Base-by-base conservation (phyloP, 2,888 invertebrate species). In the Altica lythri region DNA sequence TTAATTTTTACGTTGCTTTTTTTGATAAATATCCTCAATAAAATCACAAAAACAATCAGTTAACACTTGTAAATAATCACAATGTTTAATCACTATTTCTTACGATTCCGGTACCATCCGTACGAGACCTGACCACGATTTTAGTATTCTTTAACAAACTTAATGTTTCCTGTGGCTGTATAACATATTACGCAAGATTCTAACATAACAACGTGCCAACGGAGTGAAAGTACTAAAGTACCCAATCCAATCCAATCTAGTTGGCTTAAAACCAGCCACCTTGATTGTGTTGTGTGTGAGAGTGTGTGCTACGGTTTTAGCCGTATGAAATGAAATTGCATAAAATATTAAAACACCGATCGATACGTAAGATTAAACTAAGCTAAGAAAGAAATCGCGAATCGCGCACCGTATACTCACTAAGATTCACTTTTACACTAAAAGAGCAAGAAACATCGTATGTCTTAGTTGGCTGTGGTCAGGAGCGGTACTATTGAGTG, bases 191-290 rank as follows among this genome's bases (percentile, higher is more conserved):
- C 65, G 68, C 65, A 68, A 69, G 55, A 45, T 47, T 51, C 61
- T 63, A 68, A 62, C 68, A 67, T 62, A 68, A 68, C 68, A 61
- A 54, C 49, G 27, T 32, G n/a, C n/a, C n/a, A n/a, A n/a, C n/a
- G 59, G 57, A 70, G 71, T 71, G 71, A 71, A 71, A 71, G 71
- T 68, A 65, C n/a, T n/a, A n/a, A n/a, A n/a, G n/a, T n/a, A 29
- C 2, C 29, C n/a, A 2, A 4, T 29, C 1, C 3, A 29, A n/a
- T 38, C 38, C 38, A 38, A 17, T 18, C 18, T 38, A 17, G 18
- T 8, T 10, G 18, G n/a, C 10, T 12, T 18, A 18, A 18, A 14
- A 8, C 29, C 6, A 29, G 29, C 29, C 29, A 30, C 30, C 30
- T 30, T 30, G 30, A 30, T 30, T 30, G 30, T n/a, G n/a, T n/a